phyloP scores from a whole-genome alignment of 2,113 vertebrate genomes.

The Triplophysa rosa region DNA sequence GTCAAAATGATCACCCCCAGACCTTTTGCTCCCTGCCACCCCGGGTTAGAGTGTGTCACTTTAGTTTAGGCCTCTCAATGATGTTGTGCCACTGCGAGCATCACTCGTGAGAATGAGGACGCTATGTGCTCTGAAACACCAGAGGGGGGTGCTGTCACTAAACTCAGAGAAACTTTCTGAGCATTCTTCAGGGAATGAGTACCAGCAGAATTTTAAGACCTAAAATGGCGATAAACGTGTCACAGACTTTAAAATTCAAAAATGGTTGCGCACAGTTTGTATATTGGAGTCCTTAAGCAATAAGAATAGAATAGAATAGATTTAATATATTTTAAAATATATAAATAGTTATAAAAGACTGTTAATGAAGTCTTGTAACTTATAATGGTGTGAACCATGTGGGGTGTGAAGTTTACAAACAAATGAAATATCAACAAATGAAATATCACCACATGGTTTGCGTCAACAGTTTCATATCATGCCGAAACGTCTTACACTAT shows the following conservation, averaged over 20 bases:
- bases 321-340: too few relatives aligned
- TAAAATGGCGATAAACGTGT: constrained; percentile 16
- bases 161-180: constrained; percentile 28
- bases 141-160: constrained; percentile 12
- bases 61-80: background rate
- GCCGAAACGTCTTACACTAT: constrained; percentile 2
- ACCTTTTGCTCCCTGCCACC: constrained; percentile 14
- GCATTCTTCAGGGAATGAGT: constrained; percentile 5
- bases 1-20: background rate
- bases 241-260: background rate
- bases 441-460: constrained; percentile 15
- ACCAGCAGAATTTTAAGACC: background rate
- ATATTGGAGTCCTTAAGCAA: background rate
- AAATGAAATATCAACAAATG: background rate
- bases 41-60: constrained; percentile 40
- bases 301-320: too few relatives aligned
- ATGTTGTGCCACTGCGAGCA: background rate
- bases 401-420: too few relatives aligned
- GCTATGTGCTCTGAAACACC: constrained; percentile 3
- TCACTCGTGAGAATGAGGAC: background rate
- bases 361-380: too few relatives aligned
- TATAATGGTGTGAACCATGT: too few relatives aligned
- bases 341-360: too few relatives aligned
- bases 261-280: background rate
- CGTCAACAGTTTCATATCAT: background rate